Percentiles rank a stretch among this genome's conserved stretches.
phyloP scores from a whole-genome alignment of 2,888 invertebrate genomes.

The Incurvaria masculella region DNA sequence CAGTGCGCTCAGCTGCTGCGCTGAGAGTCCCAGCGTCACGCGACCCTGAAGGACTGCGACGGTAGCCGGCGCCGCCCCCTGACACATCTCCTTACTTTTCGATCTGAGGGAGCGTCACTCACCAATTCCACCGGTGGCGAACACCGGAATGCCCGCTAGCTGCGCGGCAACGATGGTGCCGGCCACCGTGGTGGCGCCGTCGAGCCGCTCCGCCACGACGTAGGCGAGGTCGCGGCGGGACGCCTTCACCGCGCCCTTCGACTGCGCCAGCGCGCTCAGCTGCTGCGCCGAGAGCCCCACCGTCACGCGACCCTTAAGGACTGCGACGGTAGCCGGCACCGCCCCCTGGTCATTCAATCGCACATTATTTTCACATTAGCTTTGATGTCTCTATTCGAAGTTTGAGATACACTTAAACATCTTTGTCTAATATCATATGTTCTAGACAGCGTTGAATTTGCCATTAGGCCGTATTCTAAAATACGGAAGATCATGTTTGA shows the following conservation, averaged over 20 bases:
- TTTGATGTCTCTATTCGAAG: no score
- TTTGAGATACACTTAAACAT: no score
- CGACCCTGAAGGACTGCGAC: constrained; percentile 84
- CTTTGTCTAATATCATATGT: no score
- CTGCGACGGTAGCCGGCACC: constrained; percentile 89
- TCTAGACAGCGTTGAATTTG: no score
- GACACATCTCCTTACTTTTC: no score
- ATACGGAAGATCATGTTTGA: no score
- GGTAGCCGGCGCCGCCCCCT: constrained; percentile 90
- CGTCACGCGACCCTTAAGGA: constrained; percentile 77
- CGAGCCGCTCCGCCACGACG: constrained; percentile 63
- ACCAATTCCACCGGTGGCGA: constrained; percentile 88
- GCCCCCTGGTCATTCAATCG: constrained; percentile 78
- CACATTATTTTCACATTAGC: no score
- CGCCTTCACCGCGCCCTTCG: constrained; percentile 67
- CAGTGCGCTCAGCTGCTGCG: constrained; percentile 62
- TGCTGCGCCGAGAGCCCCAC: constrained; percentile 70
- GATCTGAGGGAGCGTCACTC: no score
- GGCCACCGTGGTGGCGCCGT: constrained; percentile 96
- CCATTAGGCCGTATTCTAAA: no score
- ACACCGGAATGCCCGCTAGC: constrained; percentile 78
- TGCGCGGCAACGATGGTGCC: constrained; percentile 88
- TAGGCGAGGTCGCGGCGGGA: constrained; percentile 85
- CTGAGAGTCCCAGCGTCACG: constrained; percentile 73
- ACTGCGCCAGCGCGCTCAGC: constrained; percentile 61